Conservation (phyloP, 2,797 vertebrate species). For the Nasua narica region DNA sequence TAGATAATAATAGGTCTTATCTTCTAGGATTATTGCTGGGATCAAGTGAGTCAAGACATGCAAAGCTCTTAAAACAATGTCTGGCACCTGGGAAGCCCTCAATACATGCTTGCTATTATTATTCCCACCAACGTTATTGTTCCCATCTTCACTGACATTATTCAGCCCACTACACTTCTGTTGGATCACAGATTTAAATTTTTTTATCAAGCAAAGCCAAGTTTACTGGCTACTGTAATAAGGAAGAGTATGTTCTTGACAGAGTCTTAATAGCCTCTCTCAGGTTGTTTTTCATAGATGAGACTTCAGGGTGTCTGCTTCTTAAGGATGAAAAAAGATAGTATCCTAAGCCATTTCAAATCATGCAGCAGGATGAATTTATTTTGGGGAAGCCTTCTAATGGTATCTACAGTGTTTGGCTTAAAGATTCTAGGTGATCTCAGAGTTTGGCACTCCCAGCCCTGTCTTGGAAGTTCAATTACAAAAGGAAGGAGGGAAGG, state of each 20-base stretch:
- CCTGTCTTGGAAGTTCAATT: not conserved
- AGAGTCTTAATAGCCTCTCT: not conserved
- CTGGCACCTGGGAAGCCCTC: not conserved
- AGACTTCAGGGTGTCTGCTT: not conserved
- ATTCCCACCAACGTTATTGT: not conserved
- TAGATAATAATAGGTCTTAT: not conserved
- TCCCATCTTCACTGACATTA: not conserved
- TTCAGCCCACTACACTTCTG: not conserved
- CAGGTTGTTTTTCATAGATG: not conserved
- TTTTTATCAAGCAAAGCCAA: not conserved
- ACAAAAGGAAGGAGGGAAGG: too few species aligned
- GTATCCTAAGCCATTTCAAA: not conserved
- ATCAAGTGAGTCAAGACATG: not conserved
- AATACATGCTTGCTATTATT: not conserved
- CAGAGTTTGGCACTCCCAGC: not conserved
- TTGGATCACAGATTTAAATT: not conserved
- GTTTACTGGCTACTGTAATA: not conserved
- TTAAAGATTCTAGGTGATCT: slow-evolving; percentile 17
- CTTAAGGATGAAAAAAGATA: not conserved
- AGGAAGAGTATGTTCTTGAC: not conserved
- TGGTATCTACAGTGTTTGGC: not conserved
- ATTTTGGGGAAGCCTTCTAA: not conserved
- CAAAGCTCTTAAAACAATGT: not conserved
- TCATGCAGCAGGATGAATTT: not conserved
- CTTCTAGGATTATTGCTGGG: not conserved